Base-by-base conservation (phyloP, 30 jellyfish, hydroid and myxozoan species). In the Aurelia coerulea region DNA sequence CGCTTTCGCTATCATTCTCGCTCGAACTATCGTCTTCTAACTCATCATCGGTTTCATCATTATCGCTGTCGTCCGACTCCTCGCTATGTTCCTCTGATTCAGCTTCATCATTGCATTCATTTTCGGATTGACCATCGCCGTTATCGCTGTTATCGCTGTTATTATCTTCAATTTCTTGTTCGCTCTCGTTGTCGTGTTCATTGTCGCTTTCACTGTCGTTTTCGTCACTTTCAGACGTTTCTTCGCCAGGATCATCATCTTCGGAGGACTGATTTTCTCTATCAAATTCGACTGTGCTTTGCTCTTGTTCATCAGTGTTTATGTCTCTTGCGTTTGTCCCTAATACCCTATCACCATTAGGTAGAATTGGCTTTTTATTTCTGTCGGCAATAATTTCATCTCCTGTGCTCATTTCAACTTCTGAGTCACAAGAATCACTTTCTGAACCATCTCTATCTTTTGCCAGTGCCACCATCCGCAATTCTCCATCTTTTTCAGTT, bases 91-190 rank as follows among this genome's bases (percentile, higher is more conserved):
- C 52, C 3, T 60, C 65, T 15, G 34, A 68, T 13, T 46, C 74
- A 72, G 59, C 87, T 10, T 58, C 80, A 32, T 71, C 74, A 53
- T 84, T 65, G 37, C n/a, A 33, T 11, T 84, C 81, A 0, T 14
- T 72, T 31, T 31, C 81, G 60, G 35, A 75, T 2, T 2, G 51
- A 62, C 54, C 70, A 17, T 84, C 73, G 32, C 52, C 54, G 46
- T 54, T 80, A 72, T 84, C 70, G n/a, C 73, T 76, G 62, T 72
- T 70, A 50, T 74, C 73, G 52, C 42, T 50, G 62, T 74, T 65
- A 31, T 73, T 74, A 7, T 68, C 70, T 51, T 56, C 64, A 69
- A 53, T 70, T 37, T 58, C 71, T 3, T 83, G 50, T 6, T 70
- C 73, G 49, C 62, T 76, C 8, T 72, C 81, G 34, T 46, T 76